A percentile compares a stretch with the other conserved stretches of the same genome.
These are phyloP conservation scores for Python bivittatus DNA, from an alignment of 2,113 vertebrate species.

Conservation along the genomic window DNA sequence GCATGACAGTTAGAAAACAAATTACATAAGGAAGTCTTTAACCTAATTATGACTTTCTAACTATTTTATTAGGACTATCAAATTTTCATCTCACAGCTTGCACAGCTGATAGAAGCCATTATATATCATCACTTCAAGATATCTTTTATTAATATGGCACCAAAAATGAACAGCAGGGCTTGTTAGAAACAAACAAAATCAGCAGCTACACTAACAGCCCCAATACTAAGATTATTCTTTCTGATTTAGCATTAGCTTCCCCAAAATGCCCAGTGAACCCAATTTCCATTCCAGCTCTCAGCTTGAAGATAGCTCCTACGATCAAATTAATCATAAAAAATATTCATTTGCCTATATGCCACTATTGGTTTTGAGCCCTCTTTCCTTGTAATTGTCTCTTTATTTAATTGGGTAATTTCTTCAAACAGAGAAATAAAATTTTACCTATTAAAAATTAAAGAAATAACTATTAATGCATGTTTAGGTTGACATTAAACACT, in stretches of 20 bases:
- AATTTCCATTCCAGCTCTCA: neutral
- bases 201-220: neutral
- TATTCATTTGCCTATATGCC: neutral
- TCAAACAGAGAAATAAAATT: neutral
- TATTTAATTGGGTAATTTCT: neutral
- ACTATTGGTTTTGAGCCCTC: neutral
- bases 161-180: conserved; percentile 25
- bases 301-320: neutral
- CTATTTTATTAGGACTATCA: conserved; percentile 64
- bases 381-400: neutral
- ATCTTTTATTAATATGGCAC: conserved; percentile 58
- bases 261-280: neutral
- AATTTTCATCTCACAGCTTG: conserved; percentile 56
- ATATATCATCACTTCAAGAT: conserved; percentile 49
- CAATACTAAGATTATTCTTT: neutral
- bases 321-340: neutral
- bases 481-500: neutral
- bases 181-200: conserved; percentile 29
- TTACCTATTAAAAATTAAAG: neutral
- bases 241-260: neutral
- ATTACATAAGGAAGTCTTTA: conserved; percentile 53
- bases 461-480: neutral
- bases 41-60: conserved; percentile 62
- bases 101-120: conserved; percentile 49
- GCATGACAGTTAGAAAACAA: conserved; percentile 40